Percentiles rank a stretch among this genome's conserved stretches.
Conservation (phyloP, 1,140 invertebrate genomes). For the Heterodera carotae region DNA sequence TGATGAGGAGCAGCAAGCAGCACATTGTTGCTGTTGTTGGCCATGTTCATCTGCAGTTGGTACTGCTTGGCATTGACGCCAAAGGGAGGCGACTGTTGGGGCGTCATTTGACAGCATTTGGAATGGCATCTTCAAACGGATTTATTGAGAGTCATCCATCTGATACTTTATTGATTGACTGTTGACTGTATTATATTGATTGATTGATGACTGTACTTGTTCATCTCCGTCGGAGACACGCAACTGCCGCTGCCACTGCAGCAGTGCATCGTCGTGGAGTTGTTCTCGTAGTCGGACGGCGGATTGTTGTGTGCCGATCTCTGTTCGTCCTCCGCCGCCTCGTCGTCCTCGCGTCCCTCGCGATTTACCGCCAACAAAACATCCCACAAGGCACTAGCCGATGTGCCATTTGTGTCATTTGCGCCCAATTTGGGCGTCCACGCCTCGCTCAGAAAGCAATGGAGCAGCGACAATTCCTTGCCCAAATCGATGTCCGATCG, state of each 20-base stretch:
- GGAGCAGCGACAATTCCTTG: constrained; percentile 56
- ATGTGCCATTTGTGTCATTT: constrained; percentile 23
- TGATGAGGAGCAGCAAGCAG: too few species aligned
- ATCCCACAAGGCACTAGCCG: constrained; percentile 19
- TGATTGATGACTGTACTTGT: too few species aligned
- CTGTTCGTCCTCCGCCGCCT: constrained; percentile 30
- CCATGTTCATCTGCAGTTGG: neutral
- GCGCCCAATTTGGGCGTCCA: constrained; percentile 42
- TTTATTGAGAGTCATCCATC: too few species aligned
- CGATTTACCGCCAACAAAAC: constrained; percentile 11
- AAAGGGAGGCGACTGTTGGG: constrained; percentile 21
- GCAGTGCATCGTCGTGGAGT: constrained; percentile 28
- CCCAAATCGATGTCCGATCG: constrained; percentile 56
- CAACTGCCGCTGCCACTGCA: constrained; percentile 14
- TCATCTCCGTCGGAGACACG: neutral
- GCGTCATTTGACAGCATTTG: neutral
- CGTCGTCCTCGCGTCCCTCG: constrained; percentile 27
- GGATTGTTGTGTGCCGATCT: constrained; percentile 42
- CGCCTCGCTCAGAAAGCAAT: constrained; percentile 57
- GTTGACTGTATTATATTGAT: too few species aligned
- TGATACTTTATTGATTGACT: too few species aligned
- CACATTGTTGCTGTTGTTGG: neutral
- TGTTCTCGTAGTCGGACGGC: constrained; percentile 63
- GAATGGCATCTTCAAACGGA: neutral
- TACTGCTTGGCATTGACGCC: constrained; percentile 12